Base-by-base conservation (phyloP, 1,140 invertebrate genomes). In the Heliconius eleuchia region DNA sequence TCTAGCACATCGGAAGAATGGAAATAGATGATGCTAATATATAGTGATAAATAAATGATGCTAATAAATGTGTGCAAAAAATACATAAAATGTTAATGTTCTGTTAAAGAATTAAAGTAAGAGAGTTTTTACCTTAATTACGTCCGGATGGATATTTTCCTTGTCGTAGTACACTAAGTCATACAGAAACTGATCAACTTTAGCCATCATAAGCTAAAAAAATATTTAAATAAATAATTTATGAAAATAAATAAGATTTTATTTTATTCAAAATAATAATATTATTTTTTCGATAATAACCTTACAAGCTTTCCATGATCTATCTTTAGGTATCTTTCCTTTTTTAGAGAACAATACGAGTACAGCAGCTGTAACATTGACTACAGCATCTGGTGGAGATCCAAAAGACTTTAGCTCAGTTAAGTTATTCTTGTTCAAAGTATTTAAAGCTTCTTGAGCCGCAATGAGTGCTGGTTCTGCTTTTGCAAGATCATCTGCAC, bases 331-430 rank as follows among this genome's bases (percentile, higher is more conserved):
- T 74, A 99, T 96, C 95, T 98, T 98, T 7, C 98, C 98, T 87
- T 97, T 97, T 37, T 96, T 96, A 2, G 98, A 96, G 81, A 99
- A 96, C 7, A 99, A 94, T 42, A 99, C 97, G 83, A 98, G 96
- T 1, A 99, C 98, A 37, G 98, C 98, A 18, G 97, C 96, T 9
- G 96, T 96, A 0, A 99, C 98, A 87, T 96, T 97, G 1, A 97
- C 96, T 1, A 99, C 98, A 80, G 97, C 97, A 39, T 96, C 96
- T 3, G 97, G 97, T 16, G 97, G 97, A 6, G 96, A 96, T 5
- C 98, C 98, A 92, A 99, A 99, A 6, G 98, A 98, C 91, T 99
- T 99, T 85, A 99, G 93, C 92, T 99, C 99, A 1, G 98, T 99
- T 71, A 99, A 94, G 94, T 99, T 99, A 81, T 96, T 97, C 95